Conservation (phyloP, 2,797 vertebrate genomes). For the Enteromius unitaeniatus region DNA sequence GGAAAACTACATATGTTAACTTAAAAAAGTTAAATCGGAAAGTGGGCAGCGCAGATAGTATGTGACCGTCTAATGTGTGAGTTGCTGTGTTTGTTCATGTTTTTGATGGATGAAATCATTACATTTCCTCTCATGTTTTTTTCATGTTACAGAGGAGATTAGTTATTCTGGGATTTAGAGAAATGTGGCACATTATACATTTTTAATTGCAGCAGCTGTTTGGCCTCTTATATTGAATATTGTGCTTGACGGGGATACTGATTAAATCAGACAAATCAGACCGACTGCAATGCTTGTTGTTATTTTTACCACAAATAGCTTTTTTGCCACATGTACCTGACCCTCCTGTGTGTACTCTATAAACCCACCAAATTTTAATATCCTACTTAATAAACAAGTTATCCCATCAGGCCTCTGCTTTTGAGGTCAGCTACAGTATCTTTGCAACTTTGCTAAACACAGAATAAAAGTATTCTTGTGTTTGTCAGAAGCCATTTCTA, state of each 20-base stretch:
- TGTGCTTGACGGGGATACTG: constrained; percentile 72
- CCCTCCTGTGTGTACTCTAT: not conserved
- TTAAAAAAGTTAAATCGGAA: not conserved
- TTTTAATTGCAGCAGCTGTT: constrained; percentile 85
- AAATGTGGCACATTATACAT: constrained; percentile 81
- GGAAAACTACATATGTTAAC: not conserved
- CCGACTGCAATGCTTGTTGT: constrained; percentile 39
- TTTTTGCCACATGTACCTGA: constrained; percentile 19
- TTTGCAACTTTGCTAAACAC: constrained; percentile 1
- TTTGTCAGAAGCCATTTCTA: constrained; percentile 61
- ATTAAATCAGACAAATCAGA: constrained; percentile 76
- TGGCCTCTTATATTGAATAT: constrained; percentile 75
- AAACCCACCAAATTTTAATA: not conserved
- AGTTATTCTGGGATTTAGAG: constrained; percentile 81
- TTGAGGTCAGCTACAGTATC: not conserved
- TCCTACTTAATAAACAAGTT: not conserved
- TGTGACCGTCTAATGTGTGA: constrained; percentile 18
- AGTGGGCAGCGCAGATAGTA: not conserved
- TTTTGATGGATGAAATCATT: constrained; percentile 80
- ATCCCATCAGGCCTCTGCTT: not conserved
- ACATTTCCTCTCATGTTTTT: constrained; percentile 79
- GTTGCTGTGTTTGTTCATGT: constrained; percentile 69
- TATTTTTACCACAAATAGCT: constrained; percentile 42
- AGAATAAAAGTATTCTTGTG: constrained; percentile 63
- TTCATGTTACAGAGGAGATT: constrained; percentile 77